Evolutionary conservation across 2,113 vertebrate genomes (phyloP).

Genomic region (Festucalex cinctus): DNA sequence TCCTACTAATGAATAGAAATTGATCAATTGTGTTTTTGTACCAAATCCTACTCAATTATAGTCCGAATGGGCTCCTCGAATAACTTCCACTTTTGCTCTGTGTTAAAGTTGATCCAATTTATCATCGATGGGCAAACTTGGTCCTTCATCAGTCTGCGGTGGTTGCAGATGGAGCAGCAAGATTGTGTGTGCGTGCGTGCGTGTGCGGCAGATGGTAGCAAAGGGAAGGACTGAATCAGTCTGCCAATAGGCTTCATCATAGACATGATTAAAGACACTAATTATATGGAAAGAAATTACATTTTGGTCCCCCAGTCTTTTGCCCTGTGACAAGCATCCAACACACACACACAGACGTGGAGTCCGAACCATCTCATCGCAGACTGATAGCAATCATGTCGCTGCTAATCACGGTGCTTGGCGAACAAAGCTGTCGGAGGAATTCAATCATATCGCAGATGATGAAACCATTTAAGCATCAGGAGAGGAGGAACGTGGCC

Average conservation of each 20-base stretch:
- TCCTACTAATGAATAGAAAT: not conserved
- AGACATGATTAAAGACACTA: constrained; percentile 93
- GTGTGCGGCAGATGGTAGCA: constrained; percentile 81
- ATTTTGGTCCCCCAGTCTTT: constrained; percentile 42
- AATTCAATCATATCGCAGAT: constrained; percentile 52
- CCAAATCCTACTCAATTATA: not conserved
- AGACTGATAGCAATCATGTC: constrained; percentile 55
- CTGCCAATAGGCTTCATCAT: constrained; percentile 86
- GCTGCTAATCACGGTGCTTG: constrained; percentile 47
- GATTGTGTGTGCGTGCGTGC: constrained; percentile 15
- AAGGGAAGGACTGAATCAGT: constrained; percentile 76
- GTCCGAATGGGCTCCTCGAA: not conserved
- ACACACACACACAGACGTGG: constrained; percentile 18
- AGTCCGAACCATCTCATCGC: constrained; percentile 14
- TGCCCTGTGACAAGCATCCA: constrained; percentile 33
- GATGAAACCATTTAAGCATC: constrained; percentile 52
- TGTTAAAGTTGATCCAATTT: not conserved
- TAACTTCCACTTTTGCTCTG: not conserved
- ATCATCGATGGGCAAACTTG: not conserved
- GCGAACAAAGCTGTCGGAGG: constrained; percentile 58
- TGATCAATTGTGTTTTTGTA: not conserved
- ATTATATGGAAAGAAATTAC: constrained; percentile 76
- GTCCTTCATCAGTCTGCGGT: not conserved
- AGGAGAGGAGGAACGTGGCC: constrained; percentile 31
- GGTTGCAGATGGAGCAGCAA: constrained; percentile 1